These are phyloP conservation scores for Drosophila neotestacea DNA, from an alignment of 2,888 invertebrate species.

Conservation along the genomic window DNA sequence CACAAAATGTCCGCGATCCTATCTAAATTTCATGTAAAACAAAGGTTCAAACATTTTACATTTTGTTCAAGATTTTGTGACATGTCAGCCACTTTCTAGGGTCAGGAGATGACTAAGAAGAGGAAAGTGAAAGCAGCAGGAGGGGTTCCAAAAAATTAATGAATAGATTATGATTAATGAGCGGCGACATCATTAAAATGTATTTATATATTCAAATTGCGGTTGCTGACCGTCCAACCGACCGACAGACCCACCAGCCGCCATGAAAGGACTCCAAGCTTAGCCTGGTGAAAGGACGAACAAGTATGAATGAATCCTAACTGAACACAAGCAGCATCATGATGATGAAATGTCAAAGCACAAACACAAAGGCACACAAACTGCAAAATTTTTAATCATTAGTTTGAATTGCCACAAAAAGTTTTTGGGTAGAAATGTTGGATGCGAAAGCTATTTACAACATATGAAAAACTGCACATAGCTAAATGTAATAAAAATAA, in stretches of 20 bases:
- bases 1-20: constrained; percentile 52
- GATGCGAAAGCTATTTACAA: constrained; percentile 67
- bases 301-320: constrained; percentile 50
- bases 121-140: neutral
- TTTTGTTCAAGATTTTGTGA: constrained; percentile 55
- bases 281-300: constrained; percentile 31
- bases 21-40: constrained; percentile 66
- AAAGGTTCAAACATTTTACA: constrained; percentile 68
- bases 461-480: constrained; percentile 74
- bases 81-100: constrained; percentile 57
- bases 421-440: constrained; percentile 39
- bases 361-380: constrained; percentile 53
- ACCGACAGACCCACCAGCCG: neutral
- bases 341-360: constrained; percentile 66
- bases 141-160: constrained; percentile 70
- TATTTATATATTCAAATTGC: constrained; percentile 80
- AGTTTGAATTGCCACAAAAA: constrained; percentile 79
- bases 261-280: constrained; percentile 37
- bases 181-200: constrained; percentile 80
- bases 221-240: constrained; percentile 65
- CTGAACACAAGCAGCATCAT: neutral
- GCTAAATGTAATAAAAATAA: constrained; percentile 59
- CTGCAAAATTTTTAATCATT: constrained; percentile 73
- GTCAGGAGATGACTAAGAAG: neutral
- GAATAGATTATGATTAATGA: constrained; percentile 81